phyloP scores from a whole-genome alignment of 2,888 invertebrate genomes.

The Aporophyla lueneburgensis region DNA sequence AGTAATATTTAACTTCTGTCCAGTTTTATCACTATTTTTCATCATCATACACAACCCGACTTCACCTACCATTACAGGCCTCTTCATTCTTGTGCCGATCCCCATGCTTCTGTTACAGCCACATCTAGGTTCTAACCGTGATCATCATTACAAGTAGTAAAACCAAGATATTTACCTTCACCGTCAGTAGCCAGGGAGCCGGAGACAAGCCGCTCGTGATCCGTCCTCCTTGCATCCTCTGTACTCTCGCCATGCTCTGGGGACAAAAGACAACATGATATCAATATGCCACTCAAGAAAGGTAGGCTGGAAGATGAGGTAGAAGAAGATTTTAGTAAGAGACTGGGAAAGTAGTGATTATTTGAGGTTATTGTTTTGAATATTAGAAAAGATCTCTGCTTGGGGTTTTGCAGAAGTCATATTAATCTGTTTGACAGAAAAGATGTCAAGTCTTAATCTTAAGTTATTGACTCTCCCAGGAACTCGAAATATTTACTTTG shows the following conservation, averaged over 20 bases:
- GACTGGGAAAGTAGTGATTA: no score
- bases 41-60: not conserved
- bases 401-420: not conserved
- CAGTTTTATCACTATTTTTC: not conserved
- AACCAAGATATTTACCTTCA: slow-evolving; percentile 92
- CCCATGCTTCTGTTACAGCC: not conserved
- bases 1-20: no score
- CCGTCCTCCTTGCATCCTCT: slow-evolving; percentile 92
- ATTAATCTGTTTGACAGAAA: not conserved
- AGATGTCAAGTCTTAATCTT: no score
- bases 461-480: not conserved
- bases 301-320: not conserved
- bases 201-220: slow-evolving; percentile 92
- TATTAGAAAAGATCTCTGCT: not conserved
- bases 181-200: slow-evolving; percentile 96
- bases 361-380: not conserved
- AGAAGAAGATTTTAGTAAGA: not conserved
- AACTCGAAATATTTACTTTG: not conserved
- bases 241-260: slow-evolving; percentile 91
- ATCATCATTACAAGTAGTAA: not conserved
- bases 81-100: not conserved
- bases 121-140: not conserved
- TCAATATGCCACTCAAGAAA: slow-evolving; percentile 10
- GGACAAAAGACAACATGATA: slow-evolving; percentile 69
- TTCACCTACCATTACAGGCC: no score